Evolutionary conservation across 2,797 vertebrate species (phyloP).

Genomic region (Arrhamphus sclerolepis): DNA sequence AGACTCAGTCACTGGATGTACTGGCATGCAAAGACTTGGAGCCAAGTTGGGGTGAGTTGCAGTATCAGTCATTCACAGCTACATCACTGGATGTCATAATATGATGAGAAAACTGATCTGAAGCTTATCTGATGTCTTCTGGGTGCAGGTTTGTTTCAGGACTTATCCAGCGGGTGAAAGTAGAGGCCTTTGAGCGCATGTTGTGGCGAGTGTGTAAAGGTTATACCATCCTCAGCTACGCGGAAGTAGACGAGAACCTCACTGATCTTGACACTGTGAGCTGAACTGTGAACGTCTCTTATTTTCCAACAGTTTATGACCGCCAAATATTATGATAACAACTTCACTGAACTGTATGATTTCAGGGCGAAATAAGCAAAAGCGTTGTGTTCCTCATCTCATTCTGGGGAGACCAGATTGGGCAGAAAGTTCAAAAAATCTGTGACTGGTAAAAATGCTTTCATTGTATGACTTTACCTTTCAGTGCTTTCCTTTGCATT

Average conservation of each 20-base stretch:
- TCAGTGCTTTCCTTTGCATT: not conserved
- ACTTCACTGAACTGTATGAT: slow-evolving; percentile 25
- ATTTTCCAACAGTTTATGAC: not conserved
- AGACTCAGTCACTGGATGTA: slow-evolving; percentile 88
- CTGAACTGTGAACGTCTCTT: slow-evolving; percentile 16
- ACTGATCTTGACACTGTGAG: slow-evolving; percentile 92
- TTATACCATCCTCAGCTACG: slow-evolving; percentile 93
- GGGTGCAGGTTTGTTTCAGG: slow-evolving; percentile 90
- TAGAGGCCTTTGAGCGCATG: slow-evolving; percentile 96
- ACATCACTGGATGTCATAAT: not conserved
- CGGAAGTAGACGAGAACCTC: slow-evolving; percentile 88
- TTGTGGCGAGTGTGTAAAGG: slow-evolving; percentile 95
- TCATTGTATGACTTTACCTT: not conserved
- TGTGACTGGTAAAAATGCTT: slow-evolving; percentile 90
- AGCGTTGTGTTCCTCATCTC: slow-evolving; percentile 95
- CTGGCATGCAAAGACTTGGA: slow-evolving; percentile 91
- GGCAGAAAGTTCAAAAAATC: slow-evolving; percentile 98
- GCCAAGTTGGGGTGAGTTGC: slow-evolving; percentile 92
- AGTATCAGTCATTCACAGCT: not conserved
- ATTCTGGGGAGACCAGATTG: slow-evolving; percentile 98
- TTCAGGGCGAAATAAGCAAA: slow-evolving; percentile 90
- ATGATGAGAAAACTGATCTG: not conserved
- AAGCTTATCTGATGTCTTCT: slow-evolving; percentile 14
- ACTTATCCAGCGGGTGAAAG: slow-evolving; percentile 90
- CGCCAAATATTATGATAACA: not conserved